Evolutionary conservation across 1,140 invertebrate species (phyloP), one percentile per base, ranked within the genome.

Genomic region (Caenorhabditis elegans): DNA sequence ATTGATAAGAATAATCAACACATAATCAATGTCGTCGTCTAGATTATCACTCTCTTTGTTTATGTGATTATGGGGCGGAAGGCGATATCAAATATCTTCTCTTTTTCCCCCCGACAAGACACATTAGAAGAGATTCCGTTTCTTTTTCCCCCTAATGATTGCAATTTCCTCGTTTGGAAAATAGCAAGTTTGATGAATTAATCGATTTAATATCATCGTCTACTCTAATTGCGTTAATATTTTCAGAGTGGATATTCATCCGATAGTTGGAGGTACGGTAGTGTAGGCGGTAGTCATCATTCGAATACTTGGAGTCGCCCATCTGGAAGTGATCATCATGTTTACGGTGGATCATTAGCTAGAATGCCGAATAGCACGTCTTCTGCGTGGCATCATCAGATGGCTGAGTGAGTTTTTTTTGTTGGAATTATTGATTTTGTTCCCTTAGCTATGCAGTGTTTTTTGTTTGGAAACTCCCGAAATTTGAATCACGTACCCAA

Each of bases 321-420:
- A 22, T 77, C 75, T 47, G 43, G 43, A 77, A 47, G 47, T 49
- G 43, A 49, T 49, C 43, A 77, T 49, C 43, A 77, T 49, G 47
- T 77, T 26, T 77, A 47, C 19, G 19, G 47, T 36, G 75, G 43
- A 77, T 47, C 43, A 49, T 19, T 77, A 77, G 47, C 43, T 19
- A 36, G 60, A 39, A 22, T 34, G 11, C 60, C 60, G 6, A 70
- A 39, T 70, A 70, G 34, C 60, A 70, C 34, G 10, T 77, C 47
- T 17, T 31, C 75, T 77, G 28, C 43, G 47, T n/a, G 46, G 24
- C 43, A 24, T 8, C 31, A 34, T 28, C 11, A 77, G n/a, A 77
- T 49, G 75, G 46, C 43, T n/a, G 43, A 77, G 75, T 77, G 46
- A 77, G 75, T 77, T 77, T 48, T 76, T 46, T 43, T 36, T n/a